Percentiles rank a stretch among this genome's conserved stretches.
phyloP scores from a whole-genome alignment of 1,140 invertebrate genomes.

The Eumaeus atala region DNA sequence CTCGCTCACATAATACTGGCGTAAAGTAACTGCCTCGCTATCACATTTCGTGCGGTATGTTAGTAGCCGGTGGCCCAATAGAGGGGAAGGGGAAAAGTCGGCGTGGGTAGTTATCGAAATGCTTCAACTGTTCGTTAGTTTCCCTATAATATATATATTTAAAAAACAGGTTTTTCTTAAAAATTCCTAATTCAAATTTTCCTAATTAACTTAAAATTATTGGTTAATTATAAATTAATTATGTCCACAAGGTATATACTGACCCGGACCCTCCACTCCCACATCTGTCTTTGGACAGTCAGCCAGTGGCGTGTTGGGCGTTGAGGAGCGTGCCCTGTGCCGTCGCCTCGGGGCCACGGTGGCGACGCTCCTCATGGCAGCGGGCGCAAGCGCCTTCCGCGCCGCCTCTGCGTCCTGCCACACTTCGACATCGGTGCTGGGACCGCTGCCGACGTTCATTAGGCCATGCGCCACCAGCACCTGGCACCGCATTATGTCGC shows the following conservation, averaged over 20 bases:
- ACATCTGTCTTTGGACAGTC: conserved; percentile 47
- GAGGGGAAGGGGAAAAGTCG: no score
- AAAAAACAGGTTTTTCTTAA: no score
- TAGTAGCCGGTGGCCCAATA: no score
- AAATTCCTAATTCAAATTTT: no score
- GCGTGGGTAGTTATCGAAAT: no score
- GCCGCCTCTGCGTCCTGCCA: conserved; percentile 82
- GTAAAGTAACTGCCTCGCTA: no score
- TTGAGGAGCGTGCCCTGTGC: conserved; percentile 21
- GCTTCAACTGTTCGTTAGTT: no score
- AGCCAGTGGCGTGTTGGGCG: conserved; percentile 16
- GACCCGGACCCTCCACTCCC: conserved; percentile 35
- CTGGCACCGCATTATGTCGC: conserved; percentile 96
- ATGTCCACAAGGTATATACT: background rate
- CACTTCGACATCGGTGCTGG: conserved; percentile 83
- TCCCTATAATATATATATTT: no score
- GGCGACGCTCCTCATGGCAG: conserved; percentile 61
- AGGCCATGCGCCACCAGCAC: conserved; percentile 85
- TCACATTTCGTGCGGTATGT: no score
- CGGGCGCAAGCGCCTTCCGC: conserved; percentile 79
- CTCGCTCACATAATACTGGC: no score
- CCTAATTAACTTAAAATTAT: no score
- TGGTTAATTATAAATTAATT: no score
- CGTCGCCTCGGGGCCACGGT: conserved; percentile 30
- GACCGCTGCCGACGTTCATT: conserved; percentile 74